A percentile compares a stretch with the other conserved stretches of the same genome.
Evolutionary conservation across 2,113 vertebrate species (phyloP).

Genomic region (Suricata suricatta): DNA sequence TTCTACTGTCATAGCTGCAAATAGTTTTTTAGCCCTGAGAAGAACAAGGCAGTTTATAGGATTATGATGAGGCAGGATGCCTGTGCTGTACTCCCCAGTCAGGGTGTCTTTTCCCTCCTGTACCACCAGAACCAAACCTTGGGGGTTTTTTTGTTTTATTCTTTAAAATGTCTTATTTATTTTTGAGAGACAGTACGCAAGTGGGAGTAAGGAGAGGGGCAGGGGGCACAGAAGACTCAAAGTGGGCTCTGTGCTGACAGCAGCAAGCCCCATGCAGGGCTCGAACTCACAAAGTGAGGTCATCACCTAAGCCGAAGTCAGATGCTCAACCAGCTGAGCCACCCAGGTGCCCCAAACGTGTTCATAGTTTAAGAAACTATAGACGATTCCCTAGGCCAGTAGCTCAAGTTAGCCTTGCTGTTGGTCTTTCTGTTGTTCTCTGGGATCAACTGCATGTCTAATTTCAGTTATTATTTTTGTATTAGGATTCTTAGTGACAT

Average conservation of each 20-base stretch:
- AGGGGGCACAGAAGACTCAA: too few species aligned
- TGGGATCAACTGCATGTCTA: not conserved
- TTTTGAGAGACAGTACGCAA: too few species aligned
- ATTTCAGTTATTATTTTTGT: conserved; percentile 39
- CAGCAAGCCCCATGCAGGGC: too few species aligned
- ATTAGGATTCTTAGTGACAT: conserved; percentile 34
- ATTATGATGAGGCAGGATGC: not conserved
- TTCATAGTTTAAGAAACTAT: not conserved
- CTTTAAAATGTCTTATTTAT: too few species aligned
- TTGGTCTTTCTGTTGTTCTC: conserved; percentile 45
- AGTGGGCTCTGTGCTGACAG: too few species aligned
- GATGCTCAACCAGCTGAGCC: too few species aligned
- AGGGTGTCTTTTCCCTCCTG: not conserved
- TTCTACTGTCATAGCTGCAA: not conserved
- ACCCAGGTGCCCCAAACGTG: not conserved
- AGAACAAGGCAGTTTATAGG: not conserved
- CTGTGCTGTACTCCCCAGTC: not conserved
- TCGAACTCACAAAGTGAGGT: too few species aligned
- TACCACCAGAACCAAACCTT: not conserved
- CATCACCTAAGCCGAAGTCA: too few species aligned
- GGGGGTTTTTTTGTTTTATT: too few species aligned
- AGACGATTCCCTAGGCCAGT: conserved; percentile 5
- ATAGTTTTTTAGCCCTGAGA: not conserved
- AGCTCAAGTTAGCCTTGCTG: conserved; percentile 9
- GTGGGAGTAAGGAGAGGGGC: too few species aligned